phyloP scores from a whole-genome alignment of 2,797 vertebrate species.

The Chanos chanos region DNA sequence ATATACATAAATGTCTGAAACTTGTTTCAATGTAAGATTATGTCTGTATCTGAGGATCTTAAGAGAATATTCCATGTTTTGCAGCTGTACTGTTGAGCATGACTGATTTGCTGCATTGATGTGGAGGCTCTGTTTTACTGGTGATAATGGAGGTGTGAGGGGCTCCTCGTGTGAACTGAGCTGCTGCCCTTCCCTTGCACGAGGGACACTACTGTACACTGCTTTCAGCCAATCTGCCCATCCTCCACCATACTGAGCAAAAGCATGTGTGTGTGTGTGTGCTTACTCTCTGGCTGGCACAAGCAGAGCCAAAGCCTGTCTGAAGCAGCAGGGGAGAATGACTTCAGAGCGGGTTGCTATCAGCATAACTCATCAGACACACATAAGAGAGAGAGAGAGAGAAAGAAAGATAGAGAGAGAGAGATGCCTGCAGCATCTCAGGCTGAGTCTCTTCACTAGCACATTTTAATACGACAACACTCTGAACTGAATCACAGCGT shows the following conservation, averaged over 20 bases:
- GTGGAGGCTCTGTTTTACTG: conserved; percentile 18
- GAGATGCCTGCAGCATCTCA: too few species aligned
- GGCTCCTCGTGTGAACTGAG: too few species aligned
- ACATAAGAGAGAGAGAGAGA: not conserved
- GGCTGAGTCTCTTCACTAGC: too few species aligned
- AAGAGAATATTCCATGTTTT: too few species aligned
- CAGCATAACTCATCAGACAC: conserved; percentile 52
- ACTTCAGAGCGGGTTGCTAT: conserved; percentile 64
- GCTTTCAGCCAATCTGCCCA: conserved; percentile 31
- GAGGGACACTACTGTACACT: conserved; percentile 13
- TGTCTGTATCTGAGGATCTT: not conserved
- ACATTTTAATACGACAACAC: too few species aligned
- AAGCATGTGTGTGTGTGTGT: conserved; percentile 26
- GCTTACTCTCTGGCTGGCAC: conserved; percentile 43
- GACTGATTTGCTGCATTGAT: conserved; percentile 31
- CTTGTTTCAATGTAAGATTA: too few species aligned
- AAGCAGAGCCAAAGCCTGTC: conserved; percentile 54
- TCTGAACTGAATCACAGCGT: too few species aligned
- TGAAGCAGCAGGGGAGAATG: conserved; percentile 52
- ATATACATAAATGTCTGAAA: too few species aligned
- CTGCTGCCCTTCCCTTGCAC: conserved; percentile 27
- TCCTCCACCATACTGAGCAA: conserved; percentile 35
- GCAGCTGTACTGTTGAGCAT: conserved; percentile 9
- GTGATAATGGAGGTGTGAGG: conserved; percentile 25
- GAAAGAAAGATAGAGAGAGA: not conserved